Percentiles rank a stretch among this genome's conserved stretches.
Conservation (phyloP, 2,888 invertebrate genomes). For the Drosophila tanythrix region DNA sequence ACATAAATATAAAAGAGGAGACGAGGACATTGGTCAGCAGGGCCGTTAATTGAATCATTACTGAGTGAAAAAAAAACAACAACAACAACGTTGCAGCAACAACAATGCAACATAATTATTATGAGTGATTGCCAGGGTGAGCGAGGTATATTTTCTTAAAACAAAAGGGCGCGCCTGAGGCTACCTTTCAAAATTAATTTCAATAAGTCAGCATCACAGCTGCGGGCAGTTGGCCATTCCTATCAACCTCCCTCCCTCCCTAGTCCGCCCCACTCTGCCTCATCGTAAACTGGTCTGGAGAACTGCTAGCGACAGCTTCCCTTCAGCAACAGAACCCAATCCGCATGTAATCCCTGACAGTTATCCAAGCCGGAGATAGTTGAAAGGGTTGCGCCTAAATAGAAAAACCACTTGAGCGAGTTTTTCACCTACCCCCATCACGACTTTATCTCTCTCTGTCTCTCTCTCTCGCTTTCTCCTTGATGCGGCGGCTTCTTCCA, state of each 20-base stretch:
- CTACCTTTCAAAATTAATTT: constrained; percentile 51
- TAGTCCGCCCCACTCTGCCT: neutral
- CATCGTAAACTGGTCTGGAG: constrained; percentile 29
- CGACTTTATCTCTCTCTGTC: neutral
- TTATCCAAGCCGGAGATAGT: constrained; percentile 41
- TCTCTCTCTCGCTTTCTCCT: neutral
- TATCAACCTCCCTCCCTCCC: neutral
- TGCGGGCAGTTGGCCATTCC: constrained; percentile 49
- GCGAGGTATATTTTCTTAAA: constrained; percentile 23
- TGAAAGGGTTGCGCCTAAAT: constrained; percentile 48
- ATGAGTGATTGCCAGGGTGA: constrained; percentile 64
- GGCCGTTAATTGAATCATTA: constrained; percentile 81
- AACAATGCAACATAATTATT: constrained; percentile 78
- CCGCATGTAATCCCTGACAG: constrained; percentile 67
- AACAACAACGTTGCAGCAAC: constrained; percentile 38
- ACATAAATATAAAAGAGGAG: constrained; percentile 47
- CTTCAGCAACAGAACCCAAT: constrained; percentile 37
- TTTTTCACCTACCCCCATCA: constrained; percentile 19
- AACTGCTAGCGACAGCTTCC: constrained; percentile 58
- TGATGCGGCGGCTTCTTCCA: constrained; percentile 34
- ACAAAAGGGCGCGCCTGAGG: constrained; percentile 53
- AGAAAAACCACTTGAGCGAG: constrained; percentile 55
- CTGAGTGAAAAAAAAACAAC: constrained; percentile 22
- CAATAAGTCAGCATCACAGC: constrained; percentile 66
- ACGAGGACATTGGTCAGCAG: constrained; percentile 69